phyloP scores from a whole-genome alignment of 2,113 vertebrate species.

The Morone chrysops region DNA sequence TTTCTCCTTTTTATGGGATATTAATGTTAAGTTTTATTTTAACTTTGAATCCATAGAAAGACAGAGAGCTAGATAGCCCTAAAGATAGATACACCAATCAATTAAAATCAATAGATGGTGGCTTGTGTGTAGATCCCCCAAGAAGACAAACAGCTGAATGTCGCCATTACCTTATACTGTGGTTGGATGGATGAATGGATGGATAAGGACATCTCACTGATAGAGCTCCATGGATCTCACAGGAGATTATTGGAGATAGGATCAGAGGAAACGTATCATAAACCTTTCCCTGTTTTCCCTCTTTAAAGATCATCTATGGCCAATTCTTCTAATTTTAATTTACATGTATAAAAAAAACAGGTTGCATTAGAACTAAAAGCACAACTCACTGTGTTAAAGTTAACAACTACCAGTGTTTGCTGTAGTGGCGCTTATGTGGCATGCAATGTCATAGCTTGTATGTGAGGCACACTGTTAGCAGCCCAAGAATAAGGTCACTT shows the following conservation, averaged over 20 bases:
- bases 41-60: conserved; percentile 16
- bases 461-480: conserved; percentile 50
- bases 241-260: background rate
- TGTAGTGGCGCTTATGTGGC: conserved; percentile 3
- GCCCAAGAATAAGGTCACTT: conserved; percentile 80
- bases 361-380: background rate
- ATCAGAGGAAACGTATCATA: background rate
- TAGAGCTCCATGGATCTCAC: conserved; percentile 15
- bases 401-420: conserved; percentile 17
- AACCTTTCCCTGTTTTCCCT: background rate
- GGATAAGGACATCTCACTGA: conserved; percentile 8
- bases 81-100: conserved; percentile 48
- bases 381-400: background rate
- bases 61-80: background rate
- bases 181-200: conserved; percentile 27
- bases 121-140: conserved; percentile 25
- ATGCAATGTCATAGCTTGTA: conserved; percentile 45
- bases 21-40: conserved; percentile 32
- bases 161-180: conserved; percentile 11
- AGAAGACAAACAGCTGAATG: conserved; percentile 51
- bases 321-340: background rate
- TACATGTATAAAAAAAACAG: background rate
- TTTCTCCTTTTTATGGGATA: conserved; percentile 14
- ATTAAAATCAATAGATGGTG: conserved; percentile 48
- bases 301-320: conserved; percentile 47